A percentile compares a stretch with the other conserved stretches of the same genome.
phyloP scores from a whole-genome alignment of 2,888 invertebrate species.

The Thecophora atra region DNA sequence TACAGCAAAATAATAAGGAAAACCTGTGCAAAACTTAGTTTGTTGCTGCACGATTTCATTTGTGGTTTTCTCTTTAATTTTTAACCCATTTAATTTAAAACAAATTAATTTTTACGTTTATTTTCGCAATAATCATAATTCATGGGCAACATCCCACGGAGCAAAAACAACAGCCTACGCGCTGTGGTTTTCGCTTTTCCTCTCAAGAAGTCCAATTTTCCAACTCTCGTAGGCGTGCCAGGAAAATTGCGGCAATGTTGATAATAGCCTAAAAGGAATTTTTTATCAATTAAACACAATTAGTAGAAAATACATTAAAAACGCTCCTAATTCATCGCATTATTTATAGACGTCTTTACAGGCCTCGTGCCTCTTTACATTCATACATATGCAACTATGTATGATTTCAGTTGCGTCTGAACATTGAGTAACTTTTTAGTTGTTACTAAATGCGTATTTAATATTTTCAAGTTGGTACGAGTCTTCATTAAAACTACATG shows the following conservation, averaged over 20 bases:
- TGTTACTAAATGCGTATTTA: no score
- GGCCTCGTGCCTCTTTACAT: no score
- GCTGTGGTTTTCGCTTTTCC: neutral
- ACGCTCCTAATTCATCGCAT: no score
- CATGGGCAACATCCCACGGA: neutral
- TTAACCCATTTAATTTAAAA: neutral
- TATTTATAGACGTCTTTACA: no score
- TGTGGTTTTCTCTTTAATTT: neutral
- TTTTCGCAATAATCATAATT: neutral
- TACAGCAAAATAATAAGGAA: neutral
- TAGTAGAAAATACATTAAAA: no score
- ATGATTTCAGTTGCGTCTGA: no score
- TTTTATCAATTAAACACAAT: no score
- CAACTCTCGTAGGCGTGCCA: neutral
- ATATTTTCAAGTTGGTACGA: no score
- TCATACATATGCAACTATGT: no score
- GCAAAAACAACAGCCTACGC: neutral
- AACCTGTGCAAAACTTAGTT: conserved; percentile 3
- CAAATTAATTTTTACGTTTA: neutral
- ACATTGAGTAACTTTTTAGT: no score
- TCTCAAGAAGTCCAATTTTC: neutral
- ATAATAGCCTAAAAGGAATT: no score
- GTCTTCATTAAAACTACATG: no score
- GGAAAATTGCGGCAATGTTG: neutral
- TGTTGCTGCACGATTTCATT: neutral